Evolutionary conservation across 2,888 invertebrate species (phyloP).

Genomic region (Tineola bisselliella): DNA sequence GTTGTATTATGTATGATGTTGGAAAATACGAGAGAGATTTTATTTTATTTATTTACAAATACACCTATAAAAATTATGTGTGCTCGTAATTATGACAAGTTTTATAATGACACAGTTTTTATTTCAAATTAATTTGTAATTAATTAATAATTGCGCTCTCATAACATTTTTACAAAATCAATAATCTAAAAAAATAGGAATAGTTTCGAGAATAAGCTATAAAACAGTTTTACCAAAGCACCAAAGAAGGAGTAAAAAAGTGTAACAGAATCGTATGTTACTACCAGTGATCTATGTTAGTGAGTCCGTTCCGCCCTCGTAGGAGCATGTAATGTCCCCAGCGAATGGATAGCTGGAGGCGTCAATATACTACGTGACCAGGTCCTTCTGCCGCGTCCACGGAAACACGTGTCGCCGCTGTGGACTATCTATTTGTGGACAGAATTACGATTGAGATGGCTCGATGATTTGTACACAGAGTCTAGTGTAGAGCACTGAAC

Average conservation of each 20-base stretch:
- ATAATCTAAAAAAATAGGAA: neutral
- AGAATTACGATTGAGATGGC: constrained; percentile 41
- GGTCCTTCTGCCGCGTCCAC: constrained; percentile 49
- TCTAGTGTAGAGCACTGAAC: neutral
- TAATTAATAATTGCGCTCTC: too few species aligned
- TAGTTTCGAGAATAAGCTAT: neutral
- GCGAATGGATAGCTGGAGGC: constrained; percentile 54
- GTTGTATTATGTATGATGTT: neutral
- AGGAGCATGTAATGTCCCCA: constrained; percentile 38
- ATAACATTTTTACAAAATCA: neutral
- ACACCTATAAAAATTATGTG: too few species aligned
- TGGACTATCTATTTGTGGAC: constrained; percentile 62
- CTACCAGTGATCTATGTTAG: constrained; percentile 6
- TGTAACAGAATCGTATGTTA: constrained; percentile 9
- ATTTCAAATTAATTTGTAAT: too few species aligned
- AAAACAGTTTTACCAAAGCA: constrained; percentile 2
- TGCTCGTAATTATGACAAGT: too few species aligned
- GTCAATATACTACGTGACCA: constrained; percentile 68
- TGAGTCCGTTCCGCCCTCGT: constrained; percentile 9
- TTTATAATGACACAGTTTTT: too few species aligned
- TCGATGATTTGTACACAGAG: constrained; percentile 11
- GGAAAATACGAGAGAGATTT: neutral
- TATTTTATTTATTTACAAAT: too few species aligned
- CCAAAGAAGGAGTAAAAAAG: neutral
- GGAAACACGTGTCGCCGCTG: constrained; percentile 66